These are phyloP conservation scores for Crepidodera aurea DNA, from an alignment of 2,888 invertebrate species.

Conservation along the genomic window DNA sequence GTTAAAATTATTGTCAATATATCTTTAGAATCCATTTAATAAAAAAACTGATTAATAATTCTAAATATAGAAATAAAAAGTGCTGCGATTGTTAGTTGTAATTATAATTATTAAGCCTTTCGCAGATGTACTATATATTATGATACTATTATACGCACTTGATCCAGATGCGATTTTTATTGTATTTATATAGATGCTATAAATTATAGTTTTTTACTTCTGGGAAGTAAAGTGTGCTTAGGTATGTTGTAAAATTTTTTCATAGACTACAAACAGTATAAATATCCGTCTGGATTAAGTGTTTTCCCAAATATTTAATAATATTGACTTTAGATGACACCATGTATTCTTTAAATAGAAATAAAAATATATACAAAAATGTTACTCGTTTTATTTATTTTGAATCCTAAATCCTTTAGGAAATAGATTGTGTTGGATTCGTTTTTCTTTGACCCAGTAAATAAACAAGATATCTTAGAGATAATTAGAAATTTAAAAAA, in stretches of 20 bases:
- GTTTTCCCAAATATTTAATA: conserved; percentile 59
- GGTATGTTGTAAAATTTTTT: conserved; percentile 47
- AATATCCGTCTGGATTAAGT: conserved; percentile 57
- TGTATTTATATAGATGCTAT: conserved; percentile 46
- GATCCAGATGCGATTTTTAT: conserved; percentile 55
- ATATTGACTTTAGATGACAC: conserved; percentile 62
- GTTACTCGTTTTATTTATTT: neutral
- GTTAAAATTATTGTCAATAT: conserved; percentile 58
- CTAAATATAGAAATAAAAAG: conserved; percentile 57
- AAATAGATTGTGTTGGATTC: too few relatives aligned
- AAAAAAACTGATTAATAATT: conserved; percentile 56
- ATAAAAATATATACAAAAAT: conserved; percentile 48
- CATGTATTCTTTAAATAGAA: conserved; percentile 64
- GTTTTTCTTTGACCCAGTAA: too few relatives aligned
- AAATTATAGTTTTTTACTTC: conserved; percentile 54
- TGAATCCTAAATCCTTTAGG: neutral
- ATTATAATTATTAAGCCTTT: conserved; percentile 59
- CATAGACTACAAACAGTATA: conserved; percentile 51
- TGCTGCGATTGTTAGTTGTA: conserved; percentile 59
- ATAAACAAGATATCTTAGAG: too few relatives aligned
- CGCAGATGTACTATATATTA: conserved; percentile 61
- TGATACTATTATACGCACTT: conserved; percentile 52
- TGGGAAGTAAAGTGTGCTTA: conserved; percentile 56
- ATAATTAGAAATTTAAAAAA: too few relatives aligned
- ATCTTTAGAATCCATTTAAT: conserved; percentile 50